Evolutionary conservation across 2,797 vertebrate genomes (phyloP), one percentile per base, ranked within the genome.

Genomic region (Aulostomus chinensis): DNA sequence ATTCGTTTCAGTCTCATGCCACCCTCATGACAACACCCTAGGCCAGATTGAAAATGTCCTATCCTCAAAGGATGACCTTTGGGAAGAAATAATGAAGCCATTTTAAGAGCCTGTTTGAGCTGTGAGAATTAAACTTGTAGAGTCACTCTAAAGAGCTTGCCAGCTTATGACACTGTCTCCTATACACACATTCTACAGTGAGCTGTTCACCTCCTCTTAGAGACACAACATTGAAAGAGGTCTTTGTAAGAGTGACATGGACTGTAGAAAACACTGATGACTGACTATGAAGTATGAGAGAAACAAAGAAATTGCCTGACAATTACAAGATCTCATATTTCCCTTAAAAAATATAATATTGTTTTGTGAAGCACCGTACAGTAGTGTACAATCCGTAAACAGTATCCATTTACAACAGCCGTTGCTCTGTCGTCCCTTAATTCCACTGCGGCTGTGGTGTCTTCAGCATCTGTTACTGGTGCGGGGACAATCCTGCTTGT

Each of bases 31-130:
- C 67, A 42, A 46, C 40, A 55, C 37, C 16, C 30, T 9, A 18
- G 7, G 33, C 42, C 45, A 45, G 58, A 67, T 52, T 54, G 62
- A 47, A 42, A 46, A 50, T 12, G 54, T 55, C 15, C 35, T 20
- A 11, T 33, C 25, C 11, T 25, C 58, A 49, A 58, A 71, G 46
- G 13, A 60, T 52, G 59, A 70, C 51, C 56, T 24, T 53, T 49
- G 50, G 26, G 9, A 59, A 47, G 60, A 69, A 69, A 70, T 73
- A 63, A 38, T 18, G 7, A 58, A 66, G 59, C 18, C 2, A 45
- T 61, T 65, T 63, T 15, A 79, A 81, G 81, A 83, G 56, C 74
- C 63, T 84, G 62, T 85, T 73, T 62, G 60, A 26, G 55, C 62
- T 71, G 51, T 73, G 69, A 65, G 71, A 76, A 69, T 56, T 65